Evolutionary conservation across 30 jellyfish, hydroid and myxozoan genomes (phyloP).

Genomic region (Nemopilema nomurai): DNA sequence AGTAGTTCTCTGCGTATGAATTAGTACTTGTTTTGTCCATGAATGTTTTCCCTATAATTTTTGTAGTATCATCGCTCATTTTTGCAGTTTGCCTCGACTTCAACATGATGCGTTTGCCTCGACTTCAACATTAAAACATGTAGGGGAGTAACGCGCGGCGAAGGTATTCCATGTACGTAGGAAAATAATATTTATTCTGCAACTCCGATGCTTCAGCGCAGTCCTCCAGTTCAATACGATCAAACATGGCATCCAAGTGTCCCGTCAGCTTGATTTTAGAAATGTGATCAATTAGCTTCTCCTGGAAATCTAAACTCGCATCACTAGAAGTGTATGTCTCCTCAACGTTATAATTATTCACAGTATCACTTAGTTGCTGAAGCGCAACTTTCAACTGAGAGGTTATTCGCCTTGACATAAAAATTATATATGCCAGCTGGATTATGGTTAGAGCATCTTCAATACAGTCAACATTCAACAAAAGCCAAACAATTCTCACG

Average conservation of each 20-base stretch:
- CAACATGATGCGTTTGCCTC: background rate
- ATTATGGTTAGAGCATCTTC: background rate
- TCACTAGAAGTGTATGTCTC: background rate
- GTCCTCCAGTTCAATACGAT: background rate
- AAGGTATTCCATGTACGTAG: background rate
- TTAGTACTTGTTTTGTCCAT: background rate
- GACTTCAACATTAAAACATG: too few relatives aligned
- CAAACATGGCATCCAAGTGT: background rate
- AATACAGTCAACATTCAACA: background rate
- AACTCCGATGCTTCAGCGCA: background rate
- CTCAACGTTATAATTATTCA: background rate
- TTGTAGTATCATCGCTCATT: background rate
- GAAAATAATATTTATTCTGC: too few relatives aligned
- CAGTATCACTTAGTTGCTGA: background rate
- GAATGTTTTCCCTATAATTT: background rate
- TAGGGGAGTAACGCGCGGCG: background rate
- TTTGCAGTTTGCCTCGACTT: background rate
- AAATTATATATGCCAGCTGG: background rate
- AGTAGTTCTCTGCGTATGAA: constrained; percentile 10
- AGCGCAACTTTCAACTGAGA: background rate
- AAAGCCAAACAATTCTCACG: too few relatives aligned
- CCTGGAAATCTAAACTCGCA: background rate
- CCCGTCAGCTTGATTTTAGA: background rate
- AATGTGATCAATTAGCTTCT: background rate
- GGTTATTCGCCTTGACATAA: background rate